Conservation (phyloP, 2,888 invertebrate species). For the Stenichneumon culpator region DNA sequence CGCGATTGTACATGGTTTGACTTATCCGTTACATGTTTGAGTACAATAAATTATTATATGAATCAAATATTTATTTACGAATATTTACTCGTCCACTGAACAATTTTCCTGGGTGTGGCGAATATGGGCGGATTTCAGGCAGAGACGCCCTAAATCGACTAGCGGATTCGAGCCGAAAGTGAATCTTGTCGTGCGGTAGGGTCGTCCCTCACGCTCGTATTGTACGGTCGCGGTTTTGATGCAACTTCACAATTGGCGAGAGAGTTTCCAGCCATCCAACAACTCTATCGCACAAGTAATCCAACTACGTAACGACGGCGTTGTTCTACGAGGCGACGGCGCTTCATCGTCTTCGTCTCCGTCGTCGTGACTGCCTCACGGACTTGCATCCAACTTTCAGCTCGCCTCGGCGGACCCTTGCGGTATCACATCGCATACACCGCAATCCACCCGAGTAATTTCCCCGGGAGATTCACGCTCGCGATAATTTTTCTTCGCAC, state of each 20-base stretch:
- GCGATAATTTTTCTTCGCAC: constrained; percentile 61
- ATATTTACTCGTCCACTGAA: too few relatives aligned
- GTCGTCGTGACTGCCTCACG: constrained; percentile 24
- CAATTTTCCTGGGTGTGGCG: too few relatives aligned
- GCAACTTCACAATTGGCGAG: constrained; percentile 30
- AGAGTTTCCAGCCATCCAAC: constrained; percentile 29
- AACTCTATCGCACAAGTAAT: constrained; percentile 34
- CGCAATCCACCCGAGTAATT: constrained; percentile 54
- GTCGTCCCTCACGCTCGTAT: background rate
- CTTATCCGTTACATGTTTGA: too few relatives aligned
- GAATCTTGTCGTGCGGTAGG: background rate
- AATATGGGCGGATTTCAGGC: too few relatives aligned
- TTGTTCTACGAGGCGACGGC: background rate
- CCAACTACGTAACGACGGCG: constrained; percentile 26
- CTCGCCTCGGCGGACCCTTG: constrained; percentile 27
- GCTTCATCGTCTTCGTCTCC: constrained; percentile 10
- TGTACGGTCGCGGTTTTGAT: constrained; percentile 12
- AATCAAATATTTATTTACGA: too few relatives aligned
- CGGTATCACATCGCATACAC: constrained; percentile 25
- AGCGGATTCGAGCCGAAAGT: background rate
- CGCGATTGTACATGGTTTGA: too few relatives aligned
- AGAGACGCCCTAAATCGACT: too few relatives aligned
- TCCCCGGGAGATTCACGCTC: constrained; percentile 61
- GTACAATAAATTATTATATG: too few relatives aligned
- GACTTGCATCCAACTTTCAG: constrained; percentile 23